These are phyloP conservation scores for Pangasianodon hypophthalmus DNA, from an alignment of 2,113 vertebrate genomes.

Conservation along the genomic window DNA sequence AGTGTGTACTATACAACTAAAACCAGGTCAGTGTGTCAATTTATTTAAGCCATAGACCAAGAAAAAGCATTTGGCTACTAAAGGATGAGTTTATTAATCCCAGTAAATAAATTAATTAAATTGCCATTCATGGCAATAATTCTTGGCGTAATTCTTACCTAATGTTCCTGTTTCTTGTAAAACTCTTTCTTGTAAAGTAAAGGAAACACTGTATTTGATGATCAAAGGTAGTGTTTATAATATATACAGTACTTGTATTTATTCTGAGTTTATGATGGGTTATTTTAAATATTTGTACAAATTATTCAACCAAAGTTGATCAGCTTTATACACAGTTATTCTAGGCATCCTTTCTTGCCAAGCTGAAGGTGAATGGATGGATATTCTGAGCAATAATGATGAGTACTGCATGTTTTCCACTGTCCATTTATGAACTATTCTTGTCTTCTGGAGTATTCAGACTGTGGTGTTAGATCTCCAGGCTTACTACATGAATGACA, in stretches of 20 bases:
- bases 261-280: neutral
- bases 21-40: neutral
- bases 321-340: neutral
- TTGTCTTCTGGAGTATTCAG: neutral
- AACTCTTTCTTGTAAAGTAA: neutral
- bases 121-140: neutral
- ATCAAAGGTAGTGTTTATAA: neutral
- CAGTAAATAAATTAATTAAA: neutral
- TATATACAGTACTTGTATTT: neutral
- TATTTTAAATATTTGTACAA: neutral
- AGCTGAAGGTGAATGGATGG: neutral
- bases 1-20: neutral
- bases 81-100: neutral
- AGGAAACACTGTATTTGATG: neutral
- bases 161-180: neutral
- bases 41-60: neutral
- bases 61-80: neutral
- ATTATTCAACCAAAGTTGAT: neutral
- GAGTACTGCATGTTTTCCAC: neutral
- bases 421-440: neutral
- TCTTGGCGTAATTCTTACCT: neutral
- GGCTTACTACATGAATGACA: slow-evolving; percentile 64
- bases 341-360: neutral
- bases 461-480: slow-evolving; percentile 49
- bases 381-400: slow-evolving; percentile 3